Evolutionary conservation across 2,113 vertebrate species (phyloP).

Genomic region (zebrafish (Danio rerio)): GRCz12tu NC_133196.1:14899001-14899500

Average conservation of each 20-base stretch:
- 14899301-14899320: neutral
- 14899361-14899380: no score
- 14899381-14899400: no score
- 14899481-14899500: no score
- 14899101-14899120: conserved; percentile 20
- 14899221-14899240: neutral
- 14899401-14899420: no score
- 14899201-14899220: neutral
- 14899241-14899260: neutral
- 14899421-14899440: no score
- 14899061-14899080: conserved; percentile 60
- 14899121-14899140: conserved; percentile 33
- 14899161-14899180: conserved; percentile 26
- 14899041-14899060: conserved; percentile 27
- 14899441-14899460: no score
- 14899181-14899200: conserved; percentile 2
- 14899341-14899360: no score
- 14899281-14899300: neutral
- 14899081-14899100: conserved; percentile 62
- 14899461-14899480: no score
- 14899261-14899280: neutral
- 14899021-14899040: conserved; percentile 24
- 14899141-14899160: conserved; percentile 15
- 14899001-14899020: conserved; percentile 36
- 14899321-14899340: no score